Percentiles rank a stretch among this genome's conserved stretches.
Evolutionary conservation across 2,888 invertebrate genomes (phyloP).

Genomic region (Noctua janthe): DNA sequence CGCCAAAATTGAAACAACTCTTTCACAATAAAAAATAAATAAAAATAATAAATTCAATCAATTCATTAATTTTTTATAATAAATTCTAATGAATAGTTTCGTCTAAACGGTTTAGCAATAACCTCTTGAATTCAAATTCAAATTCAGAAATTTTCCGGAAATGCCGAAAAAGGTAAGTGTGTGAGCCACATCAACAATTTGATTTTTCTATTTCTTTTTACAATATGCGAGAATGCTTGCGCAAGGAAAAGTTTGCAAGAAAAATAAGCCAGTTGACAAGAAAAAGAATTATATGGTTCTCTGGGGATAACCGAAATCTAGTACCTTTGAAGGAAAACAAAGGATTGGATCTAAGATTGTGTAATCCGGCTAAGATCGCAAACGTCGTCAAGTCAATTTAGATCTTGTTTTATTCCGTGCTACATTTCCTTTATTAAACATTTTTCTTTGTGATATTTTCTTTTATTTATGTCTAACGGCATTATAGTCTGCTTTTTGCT

Average conservation of each 20-base stretch:
- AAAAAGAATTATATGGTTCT: conserved; percentile 37
- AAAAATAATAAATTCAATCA: no score
- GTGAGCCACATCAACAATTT: background rate
- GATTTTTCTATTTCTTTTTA: no score
- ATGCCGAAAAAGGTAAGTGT: no score
- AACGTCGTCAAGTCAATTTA: conserved; percentile 10
- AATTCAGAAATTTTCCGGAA: background rate
- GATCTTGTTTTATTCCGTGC: conserved; percentile 3
- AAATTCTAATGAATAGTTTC: no score
- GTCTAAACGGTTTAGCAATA: background rate
- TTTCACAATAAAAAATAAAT: no score
- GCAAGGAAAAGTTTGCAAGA: conserved; percentile 12
- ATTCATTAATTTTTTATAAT: no score
- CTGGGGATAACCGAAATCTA: conserved; percentile 26
- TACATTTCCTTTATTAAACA: conserved; percentile 2
- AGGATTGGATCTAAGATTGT: conserved; percentile 9
- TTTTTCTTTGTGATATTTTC: conserved; percentile 2
- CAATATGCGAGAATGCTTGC: background rate
- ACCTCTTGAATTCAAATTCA: background rate
- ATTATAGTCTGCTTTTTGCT: background rate
- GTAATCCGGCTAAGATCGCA: conserved; percentile 32
- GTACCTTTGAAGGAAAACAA: conserved; percentile 26
- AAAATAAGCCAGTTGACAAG: conserved; percentile 19
- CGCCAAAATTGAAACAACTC: no score
- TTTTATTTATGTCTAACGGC: background rate